Percentiles rank a stretch among this genome's conserved stretches.
Evolutionary conservation across 2,888 invertebrate genomes (phyloP).

Genomic region (Hemaris fuciformis): DNA sequence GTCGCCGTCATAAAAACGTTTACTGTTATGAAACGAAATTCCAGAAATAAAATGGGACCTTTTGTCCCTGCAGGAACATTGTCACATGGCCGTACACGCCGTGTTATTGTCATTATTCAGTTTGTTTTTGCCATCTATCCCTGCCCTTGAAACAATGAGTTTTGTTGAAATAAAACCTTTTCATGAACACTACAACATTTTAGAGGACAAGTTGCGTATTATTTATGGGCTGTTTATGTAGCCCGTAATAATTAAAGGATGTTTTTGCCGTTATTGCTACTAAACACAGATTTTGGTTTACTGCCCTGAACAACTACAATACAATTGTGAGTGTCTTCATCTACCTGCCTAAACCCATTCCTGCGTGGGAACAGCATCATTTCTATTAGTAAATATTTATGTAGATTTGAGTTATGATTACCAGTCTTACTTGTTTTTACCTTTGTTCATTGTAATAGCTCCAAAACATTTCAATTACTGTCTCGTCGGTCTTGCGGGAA

Average conservation of each 20-base stretch:
- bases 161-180: not conserved
- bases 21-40: constrained; percentile 9
- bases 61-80: not conserved
- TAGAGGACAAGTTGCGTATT: not conserved
- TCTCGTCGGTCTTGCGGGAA: too few species aligned
- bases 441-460: too few species aligned
- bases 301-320: too few species aligned
- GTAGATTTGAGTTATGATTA: too few species aligned
- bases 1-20: not conserved
- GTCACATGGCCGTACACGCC: not conserved
- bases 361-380: too few species aligned
- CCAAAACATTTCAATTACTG: too few species aligned
- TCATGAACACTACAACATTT: not conserved
- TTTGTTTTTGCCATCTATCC: not conserved
- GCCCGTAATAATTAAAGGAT: not conserved
- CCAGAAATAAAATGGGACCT: not conserved
- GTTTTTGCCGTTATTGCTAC: too few species aligned
- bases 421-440: too few species aligned
- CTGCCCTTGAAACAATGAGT: not conserved
- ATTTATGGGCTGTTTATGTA: not conserved
- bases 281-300: too few species aligned
- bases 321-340: too few species aligned
- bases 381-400: too few species aligned
- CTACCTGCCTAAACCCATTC: too few species aligned
- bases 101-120: not conserved